Base-by-base conservation (phyloP, 2,113 vertebrate species). In the Rhinichthys klamathensis region DNA sequence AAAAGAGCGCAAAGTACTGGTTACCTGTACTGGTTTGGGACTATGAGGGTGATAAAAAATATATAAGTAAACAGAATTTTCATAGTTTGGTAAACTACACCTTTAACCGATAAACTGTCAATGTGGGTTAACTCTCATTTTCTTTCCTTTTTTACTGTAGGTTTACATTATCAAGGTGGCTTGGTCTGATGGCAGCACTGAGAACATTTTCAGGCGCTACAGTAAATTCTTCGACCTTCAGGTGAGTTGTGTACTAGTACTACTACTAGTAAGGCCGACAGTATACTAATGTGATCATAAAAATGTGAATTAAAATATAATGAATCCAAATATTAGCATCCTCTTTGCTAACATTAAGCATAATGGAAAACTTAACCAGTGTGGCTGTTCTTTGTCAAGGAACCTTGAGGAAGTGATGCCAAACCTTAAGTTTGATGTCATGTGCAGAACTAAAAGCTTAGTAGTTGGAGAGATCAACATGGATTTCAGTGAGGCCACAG, bases 191-290 rank as follows among this genome's bases (percentile, higher is more conserved):
- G 96, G 97, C 85, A 95, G 95, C 84, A 97, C 96, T 0, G 97
- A 99, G 90, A 94, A 95, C 93, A 99, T 99, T 89, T 99, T 95
- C 93, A 95, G 98, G 21, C 96, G 98, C 83, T 99, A 99, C 94
- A 99, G 98, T 97, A 99, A 99, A 82, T 99, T 99, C 94, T 99
- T 99, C 46, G 97, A 99, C 91, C 93, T 99, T 74, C 98, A 99
- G 97, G 98, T 99, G 86, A 93, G 95, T 77, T 38, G 18, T 61
- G 15, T 54, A 18, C 23, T 56, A 1, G 7, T 70, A 9, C 41
- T 41, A 9, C 6, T 41, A 41, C 38, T 38, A 41, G 41, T 41
- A 2, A 41, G 41, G 41, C 41, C 41, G 38, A 6, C 80, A 16
- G 25, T 32, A 61, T 60, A 60, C 38, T 12, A 54, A 3, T 51